Conservation (phyloP, 2,113 vertebrate species). For the Phoxinus phoxinus region DNA sequence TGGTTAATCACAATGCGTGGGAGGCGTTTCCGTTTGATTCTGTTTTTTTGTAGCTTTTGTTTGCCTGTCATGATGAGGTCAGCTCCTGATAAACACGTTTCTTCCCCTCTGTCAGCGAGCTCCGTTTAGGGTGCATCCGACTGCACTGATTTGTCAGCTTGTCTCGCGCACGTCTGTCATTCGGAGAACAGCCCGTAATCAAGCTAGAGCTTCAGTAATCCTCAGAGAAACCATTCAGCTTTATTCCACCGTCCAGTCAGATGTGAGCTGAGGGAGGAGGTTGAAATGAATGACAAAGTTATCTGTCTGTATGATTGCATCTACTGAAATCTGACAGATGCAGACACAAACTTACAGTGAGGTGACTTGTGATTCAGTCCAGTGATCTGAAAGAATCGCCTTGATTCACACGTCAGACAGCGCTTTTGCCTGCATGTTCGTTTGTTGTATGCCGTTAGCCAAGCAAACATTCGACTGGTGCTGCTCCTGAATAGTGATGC, state of each 20-base stretch:
- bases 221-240: background rate
- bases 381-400: background rate
- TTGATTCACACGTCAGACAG: background rate
- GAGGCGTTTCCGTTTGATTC: background rate
- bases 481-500: background rate
- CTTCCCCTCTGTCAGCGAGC: background rate
- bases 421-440: background rate
- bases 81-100: background rate
- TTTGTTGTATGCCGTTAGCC: background rate
- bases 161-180: constrained; percentile 28
- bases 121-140: constrained; percentile 22
- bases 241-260: background rate
- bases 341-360: background rate
- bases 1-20: background rate
- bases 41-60: background rate
- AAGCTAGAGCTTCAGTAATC: constrained; percentile 34
- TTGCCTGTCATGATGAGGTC: background rate
- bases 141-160: constrained; percentile 19
- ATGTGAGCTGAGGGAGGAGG: background rate
- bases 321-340: background rate
- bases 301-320: background rate
- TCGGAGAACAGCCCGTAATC: constrained; percentile 45
- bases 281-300: background rate
- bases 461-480: background rate
- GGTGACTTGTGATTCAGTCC: background rate